Evolutionary conservation across 2,113 vertebrate genomes (phyloP).

Genomic region (Myanophis thanlyinensis): DNA sequence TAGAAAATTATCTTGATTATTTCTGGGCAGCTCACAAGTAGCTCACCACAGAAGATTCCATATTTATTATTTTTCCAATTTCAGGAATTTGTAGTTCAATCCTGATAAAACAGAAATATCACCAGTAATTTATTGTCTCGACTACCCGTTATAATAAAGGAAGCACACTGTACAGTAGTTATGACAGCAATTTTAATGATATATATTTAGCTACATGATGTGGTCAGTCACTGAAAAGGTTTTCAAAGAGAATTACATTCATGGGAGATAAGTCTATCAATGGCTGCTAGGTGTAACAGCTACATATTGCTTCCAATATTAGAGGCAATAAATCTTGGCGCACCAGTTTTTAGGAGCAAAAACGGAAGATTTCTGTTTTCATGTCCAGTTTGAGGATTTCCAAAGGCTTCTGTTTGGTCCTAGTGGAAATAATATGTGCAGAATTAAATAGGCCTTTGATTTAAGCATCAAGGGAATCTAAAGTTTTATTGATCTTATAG

Average conservation of each 20-base stretch:
- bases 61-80: background rate
- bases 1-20: background rate
- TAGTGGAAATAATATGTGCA: background rate
- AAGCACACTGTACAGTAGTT: background rate
- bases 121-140: background rate
- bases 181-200: background rate
- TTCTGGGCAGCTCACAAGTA: background rate
- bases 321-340: background rate
- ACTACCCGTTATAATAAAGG: background rate
- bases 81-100: background rate
- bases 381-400: background rate
- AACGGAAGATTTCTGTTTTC: background rate
- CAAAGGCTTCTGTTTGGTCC: background rate
- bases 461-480: no score
- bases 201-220: background rate
- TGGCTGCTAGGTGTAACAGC: background rate
- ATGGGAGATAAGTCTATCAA: background rate
- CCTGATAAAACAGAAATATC: background rate
- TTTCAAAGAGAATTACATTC: background rate
- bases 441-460: background rate
- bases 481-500: background rate
- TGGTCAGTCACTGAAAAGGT: background rate
- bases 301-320: background rate
- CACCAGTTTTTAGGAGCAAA: background rate
- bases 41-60: fast-evolving